A percentile compares a stretch with the other conserved stretches of the same genome.
Evolutionary conservation across 2,888 invertebrate species (phyloP).

Genomic region (Pyrgus malvae): DNA sequence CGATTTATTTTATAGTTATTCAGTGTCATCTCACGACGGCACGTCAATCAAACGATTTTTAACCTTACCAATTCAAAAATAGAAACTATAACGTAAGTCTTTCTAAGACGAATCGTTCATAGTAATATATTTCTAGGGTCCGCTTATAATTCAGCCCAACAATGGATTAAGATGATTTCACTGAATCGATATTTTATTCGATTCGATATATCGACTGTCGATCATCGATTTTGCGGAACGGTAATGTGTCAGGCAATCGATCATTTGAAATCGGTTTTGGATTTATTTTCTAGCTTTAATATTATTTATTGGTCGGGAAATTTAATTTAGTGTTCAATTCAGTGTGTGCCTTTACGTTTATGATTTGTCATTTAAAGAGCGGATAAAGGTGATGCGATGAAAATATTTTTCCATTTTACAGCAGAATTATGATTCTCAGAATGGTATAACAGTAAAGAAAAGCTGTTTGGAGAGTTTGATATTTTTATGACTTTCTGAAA

Average conservation of each 20-base stretch:
- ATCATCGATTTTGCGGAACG: constrained; percentile 32
- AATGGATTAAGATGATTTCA: constrained; percentile 48
- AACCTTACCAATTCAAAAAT: constrained; percentile 6
- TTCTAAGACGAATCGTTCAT: background rate
- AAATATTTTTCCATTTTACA: no score
- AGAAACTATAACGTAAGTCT: background rate
- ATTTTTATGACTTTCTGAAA: no score
- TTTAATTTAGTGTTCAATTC: no score
- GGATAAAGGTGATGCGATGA: no score
- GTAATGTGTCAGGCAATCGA: constrained; percentile 22
- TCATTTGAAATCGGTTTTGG: constrained; percentile 17
- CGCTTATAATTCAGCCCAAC: constrained; percentile 27
- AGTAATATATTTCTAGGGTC: constrained; percentile 7
- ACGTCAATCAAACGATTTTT: constrained; percentile 23
- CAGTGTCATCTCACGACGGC: constrained; percentile 9
- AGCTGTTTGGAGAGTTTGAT: no score
- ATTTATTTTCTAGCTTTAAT: constrained; percentile 22
- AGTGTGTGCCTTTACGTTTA: no score
- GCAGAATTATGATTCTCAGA: no score
- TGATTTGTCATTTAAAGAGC: no score
- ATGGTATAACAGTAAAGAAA: no score
- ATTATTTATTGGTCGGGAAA: constrained; percentile 26
- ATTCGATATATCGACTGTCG: constrained; percentile 36
- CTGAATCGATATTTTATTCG: constrained; percentile 38
- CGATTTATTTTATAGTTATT: background rate